Percentiles rank a stretch among this genome's conserved stretches.
These are phyloP conservation scores for Drosophila anomalata DNA, from an alignment of 2,888 invertebrate species.

Conservation along the genomic window DNA sequence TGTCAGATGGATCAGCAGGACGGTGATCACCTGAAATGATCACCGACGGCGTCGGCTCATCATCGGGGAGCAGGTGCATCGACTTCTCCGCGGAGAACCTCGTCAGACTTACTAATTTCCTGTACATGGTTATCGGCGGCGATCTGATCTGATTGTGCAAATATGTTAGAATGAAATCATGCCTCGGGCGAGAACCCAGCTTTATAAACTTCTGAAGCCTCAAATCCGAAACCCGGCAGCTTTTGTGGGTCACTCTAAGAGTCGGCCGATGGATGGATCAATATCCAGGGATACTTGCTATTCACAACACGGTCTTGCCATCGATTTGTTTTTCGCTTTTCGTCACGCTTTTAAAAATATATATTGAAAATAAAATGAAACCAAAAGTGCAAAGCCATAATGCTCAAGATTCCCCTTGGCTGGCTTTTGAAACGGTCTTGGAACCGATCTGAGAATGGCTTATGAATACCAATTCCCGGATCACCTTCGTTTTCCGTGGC, in stretches of 20 bases:
- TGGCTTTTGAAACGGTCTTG: slow-evolving; percentile 50
- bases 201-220: slow-evolving; percentile 65
- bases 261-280: not conserved
- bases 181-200: slow-evolving; percentile 47
- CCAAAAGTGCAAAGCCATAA: slow-evolving; percentile 70
- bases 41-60: slow-evolving; percentile 48
- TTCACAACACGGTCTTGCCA: slow-evolving; percentile 38
- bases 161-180: slow-evolving; percentile 65
- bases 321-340: slow-evolving; percentile 53
- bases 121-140: slow-evolving; percentile 71
- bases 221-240: slow-evolving; percentile 29
- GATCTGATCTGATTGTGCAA: slow-evolving; percentile 46
- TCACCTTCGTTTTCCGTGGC: slow-evolving; percentile 41
- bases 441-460: slow-evolving; percentile 32
- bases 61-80: slow-evolving; percentile 34
- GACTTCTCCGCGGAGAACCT: slow-evolving; percentile 39
- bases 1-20: slow-evolving; percentile 8
- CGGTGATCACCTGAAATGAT: slow-evolving; percentile 58
- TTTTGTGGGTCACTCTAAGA: slow-evolving; percentile 35
- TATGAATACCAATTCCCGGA: slow-evolving; percentile 24
- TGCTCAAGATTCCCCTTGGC: slow-evolving; percentile 69
- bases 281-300: slow-evolving; percentile 25
- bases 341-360: slow-evolving; percentile 72
- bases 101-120: slow-evolving; percentile 77
- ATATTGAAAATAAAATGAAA: slow-evolving; percentile 56